phyloP scores from a whole-genome alignment of 2,113 vertebrate species.

The Mesoclemmys tuberculata region DNA sequence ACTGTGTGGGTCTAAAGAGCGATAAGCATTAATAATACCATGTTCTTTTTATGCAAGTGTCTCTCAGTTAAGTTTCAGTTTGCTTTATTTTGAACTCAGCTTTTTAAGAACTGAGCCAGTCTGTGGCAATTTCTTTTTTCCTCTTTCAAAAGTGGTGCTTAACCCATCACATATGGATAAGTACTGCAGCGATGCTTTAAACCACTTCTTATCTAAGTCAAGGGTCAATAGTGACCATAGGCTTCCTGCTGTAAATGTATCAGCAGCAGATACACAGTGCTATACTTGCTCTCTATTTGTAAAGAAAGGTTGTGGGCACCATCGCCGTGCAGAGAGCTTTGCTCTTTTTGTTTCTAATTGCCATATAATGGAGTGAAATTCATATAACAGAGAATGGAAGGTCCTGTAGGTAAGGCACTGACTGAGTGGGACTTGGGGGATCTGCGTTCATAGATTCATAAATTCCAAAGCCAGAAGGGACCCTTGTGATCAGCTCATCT shows the following conservation, averaged over 20 bases:
- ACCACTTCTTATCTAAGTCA: constrained; percentile 13
- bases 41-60: constrained; percentile 67
- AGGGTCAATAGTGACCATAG: constrained; percentile 8
- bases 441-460: neutral
- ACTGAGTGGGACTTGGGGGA: neutral
- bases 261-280: fast-evolving
- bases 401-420: neutral
- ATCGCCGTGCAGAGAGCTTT: neutral
- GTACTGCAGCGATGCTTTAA: neutral
- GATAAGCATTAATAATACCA: constrained; percentile 75
- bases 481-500: neutral
- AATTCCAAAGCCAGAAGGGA: neutral
- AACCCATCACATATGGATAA: neutral
- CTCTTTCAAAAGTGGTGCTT: constrained; percentile 56
- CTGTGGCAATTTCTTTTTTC: constrained; percentile 9
- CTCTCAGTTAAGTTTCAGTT: constrained; percentile 51
- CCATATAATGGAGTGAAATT: neutral
- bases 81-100: constrained; percentile 66
- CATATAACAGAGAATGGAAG: neutral
- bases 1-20: constrained; percentile 67
- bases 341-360: neutral
- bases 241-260: neutral
- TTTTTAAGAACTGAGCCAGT: constrained; percentile 51
- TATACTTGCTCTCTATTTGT: neutral
- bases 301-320: neutral